phyloP scores from a whole-genome alignment of 1,140 invertebrate genomes.

The Hestina assimilis region DNA sequence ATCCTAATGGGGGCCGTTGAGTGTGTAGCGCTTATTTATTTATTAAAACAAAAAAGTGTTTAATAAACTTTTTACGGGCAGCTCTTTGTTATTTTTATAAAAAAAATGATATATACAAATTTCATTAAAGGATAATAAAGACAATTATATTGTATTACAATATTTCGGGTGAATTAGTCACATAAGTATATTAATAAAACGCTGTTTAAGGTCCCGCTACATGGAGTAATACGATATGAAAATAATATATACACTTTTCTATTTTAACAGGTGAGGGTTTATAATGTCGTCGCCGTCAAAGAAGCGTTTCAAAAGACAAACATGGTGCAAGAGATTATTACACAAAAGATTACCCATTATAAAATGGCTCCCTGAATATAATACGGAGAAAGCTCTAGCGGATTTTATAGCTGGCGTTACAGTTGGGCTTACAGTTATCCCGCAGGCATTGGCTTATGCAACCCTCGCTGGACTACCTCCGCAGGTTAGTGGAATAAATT shows the following conservation, averaged over 20 bases:
- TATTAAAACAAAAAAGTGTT: too few species aligned
- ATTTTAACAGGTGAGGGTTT: conserved; percentile 38
- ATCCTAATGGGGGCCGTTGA: too few species aligned
- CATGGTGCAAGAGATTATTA: conserved; percentile 52
- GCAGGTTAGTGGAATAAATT: conserved; percentile 79
- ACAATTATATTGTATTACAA: too few species aligned
- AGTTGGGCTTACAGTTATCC: conserved; percentile 92
- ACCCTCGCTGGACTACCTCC: conserved; percentile 89
- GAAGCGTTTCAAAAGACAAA: conserved; percentile 57
- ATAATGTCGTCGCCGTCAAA: conserved; percentile 69
- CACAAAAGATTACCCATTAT: conserved; percentile 65
- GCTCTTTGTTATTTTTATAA: too few species aligned
- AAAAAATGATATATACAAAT: too few species aligned
- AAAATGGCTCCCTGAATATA: conserved; percentile 86
- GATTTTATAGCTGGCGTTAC: conserved; percentile 91
- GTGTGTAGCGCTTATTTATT: too few species aligned
- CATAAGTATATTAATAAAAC: too few species aligned
- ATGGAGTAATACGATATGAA: not conserved
- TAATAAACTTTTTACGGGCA: too few species aligned
- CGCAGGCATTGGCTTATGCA: conserved; percentile 92
- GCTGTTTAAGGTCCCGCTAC: not conserved
- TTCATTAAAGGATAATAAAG: too few species aligned
- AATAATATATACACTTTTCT: not conserved
- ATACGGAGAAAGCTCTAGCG: conserved; percentile 83
- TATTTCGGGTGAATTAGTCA: too few species aligned